These are phyloP conservation scores for Acrobasis consociella DNA, from an alignment of 2,888 invertebrate species.

Conservation along the genomic window DNA sequence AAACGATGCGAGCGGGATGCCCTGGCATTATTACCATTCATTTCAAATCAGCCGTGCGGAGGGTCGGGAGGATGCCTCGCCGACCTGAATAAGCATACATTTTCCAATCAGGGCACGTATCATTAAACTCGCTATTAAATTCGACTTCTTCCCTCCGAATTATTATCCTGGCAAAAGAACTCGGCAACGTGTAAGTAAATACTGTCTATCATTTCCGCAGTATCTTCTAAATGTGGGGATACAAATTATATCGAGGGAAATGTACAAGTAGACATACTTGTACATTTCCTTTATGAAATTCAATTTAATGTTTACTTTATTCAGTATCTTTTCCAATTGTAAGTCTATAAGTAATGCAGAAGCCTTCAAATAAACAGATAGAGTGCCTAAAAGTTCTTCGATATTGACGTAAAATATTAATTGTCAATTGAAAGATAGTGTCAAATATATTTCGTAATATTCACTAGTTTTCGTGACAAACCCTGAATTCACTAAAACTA, in stretches of 20 bases:
- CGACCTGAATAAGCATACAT: slow-evolving; percentile 82
- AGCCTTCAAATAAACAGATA: no score
- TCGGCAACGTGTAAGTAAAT: slow-evolving; percentile 50
- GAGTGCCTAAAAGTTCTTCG: no score
- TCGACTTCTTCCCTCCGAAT: slow-evolving; percentile 80
- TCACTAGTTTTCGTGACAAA: no score
- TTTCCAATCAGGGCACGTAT: slow-evolving; percentile 83
- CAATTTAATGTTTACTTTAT: no score
- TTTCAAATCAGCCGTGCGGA: slow-evolving; percentile 80
- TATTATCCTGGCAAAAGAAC: slow-evolving; percentile 76
- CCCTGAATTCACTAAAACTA: no score
- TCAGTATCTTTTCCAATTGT: no score
- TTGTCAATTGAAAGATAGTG: no score
- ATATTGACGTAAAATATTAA: no score
- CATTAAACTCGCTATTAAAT: slow-evolving; percentile 83
- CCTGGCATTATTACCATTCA: slow-evolving; percentile 81
- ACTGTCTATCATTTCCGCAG: slow-evolving; percentile 47
- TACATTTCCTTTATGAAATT: no score
- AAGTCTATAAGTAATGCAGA: no score
- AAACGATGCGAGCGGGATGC: slow-evolving; percentile 80
- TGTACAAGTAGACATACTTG: no score
- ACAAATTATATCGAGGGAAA: slow-evolving; percentile 34
- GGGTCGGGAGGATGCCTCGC: slow-evolving; percentile 62
- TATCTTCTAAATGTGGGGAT: slow-evolving; percentile 30
- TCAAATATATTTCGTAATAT: no score